Evolutionary conservation across 2,797 vertebrate genomes (phyloP).

Genomic region (Arvicola amphibius): DNA sequence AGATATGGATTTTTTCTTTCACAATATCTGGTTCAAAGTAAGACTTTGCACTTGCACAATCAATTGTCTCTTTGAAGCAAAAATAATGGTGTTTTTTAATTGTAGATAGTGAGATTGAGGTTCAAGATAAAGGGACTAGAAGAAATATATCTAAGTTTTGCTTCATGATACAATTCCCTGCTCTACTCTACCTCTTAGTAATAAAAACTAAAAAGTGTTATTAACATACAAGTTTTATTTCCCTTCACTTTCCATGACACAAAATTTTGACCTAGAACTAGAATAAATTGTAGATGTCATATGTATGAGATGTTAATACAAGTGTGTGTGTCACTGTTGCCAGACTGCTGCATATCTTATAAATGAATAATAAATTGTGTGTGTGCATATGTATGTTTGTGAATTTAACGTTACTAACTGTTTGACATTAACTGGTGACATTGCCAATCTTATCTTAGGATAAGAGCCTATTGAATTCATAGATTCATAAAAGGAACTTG

Average conservation of each 20-base stretch:
- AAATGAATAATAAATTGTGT: not conserved
- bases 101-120: conserved; percentile 2
- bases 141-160: not conserved
- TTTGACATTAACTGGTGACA: conserved; percentile 26
- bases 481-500: conserved; percentile 51
- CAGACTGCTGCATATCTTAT: not conserved
- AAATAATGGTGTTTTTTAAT: not conserved
- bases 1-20: not conserved
- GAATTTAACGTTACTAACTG: not conserved
- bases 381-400: not conserved
- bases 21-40: not conserved
- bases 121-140: not conserved
- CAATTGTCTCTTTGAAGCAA: conserved; percentile 23
- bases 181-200: not conserved
- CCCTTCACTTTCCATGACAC: conserved; percentile 15
- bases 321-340: not conserved
- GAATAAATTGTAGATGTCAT: not conserved
- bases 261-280: not conserved
- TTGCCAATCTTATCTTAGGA: conserved; percentile 41
- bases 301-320: not conserved
- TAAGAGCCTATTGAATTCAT: conserved; percentile 22
- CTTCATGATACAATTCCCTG: not conserved
- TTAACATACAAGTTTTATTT: not conserved
- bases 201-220: not conserved
- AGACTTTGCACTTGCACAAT: not conserved